These are phyloP conservation scores for Dermatemys mawii DNA, from an alignment of 2,113 vertebrate genomes.

Conservation along the genomic window DNA sequence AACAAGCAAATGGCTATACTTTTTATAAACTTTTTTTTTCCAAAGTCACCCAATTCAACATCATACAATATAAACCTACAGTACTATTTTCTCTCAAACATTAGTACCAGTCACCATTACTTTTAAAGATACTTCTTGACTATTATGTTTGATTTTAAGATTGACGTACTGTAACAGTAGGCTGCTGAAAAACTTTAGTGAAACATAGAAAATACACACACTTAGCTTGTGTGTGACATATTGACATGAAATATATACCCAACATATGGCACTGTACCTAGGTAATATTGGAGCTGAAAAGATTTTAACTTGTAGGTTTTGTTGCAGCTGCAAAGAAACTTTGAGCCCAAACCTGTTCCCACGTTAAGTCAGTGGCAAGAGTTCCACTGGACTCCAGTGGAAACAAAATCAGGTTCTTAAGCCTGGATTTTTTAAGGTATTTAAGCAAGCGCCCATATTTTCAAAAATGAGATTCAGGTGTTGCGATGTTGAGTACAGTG, in stretches of 20 bases:
- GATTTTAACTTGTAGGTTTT: not conserved
- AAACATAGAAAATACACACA: not conserved
- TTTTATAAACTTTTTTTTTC: not conserved
- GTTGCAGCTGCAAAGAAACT: not conserved
- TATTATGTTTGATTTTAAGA: not conserved
- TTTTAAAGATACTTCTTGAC: not conserved
- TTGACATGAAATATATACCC: not conserved
- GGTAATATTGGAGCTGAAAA: no score
- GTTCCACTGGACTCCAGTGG: not conserved
- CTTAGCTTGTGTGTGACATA: not conserved
- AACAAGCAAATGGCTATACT: not conserved
- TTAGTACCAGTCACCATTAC: not conserved
- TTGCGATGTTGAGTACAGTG: no score
- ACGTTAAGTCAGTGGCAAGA: not conserved
- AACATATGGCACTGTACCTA: not conserved
- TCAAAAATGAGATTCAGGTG: no score
- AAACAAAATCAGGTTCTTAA: no score
- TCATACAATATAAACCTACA: not conserved
- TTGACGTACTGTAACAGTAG: not conserved
- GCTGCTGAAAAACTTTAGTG: not conserved
- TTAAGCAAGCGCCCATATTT: no score
- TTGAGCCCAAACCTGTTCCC: accelerated
- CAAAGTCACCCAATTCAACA: not conserved
- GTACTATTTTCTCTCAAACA: not conserved
- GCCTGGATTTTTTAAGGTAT: no score